Evolutionary conservation across 35 echinoderm and acorn worm species (phyloP).

Genomic region (Lytechinus pictus): DNA sequence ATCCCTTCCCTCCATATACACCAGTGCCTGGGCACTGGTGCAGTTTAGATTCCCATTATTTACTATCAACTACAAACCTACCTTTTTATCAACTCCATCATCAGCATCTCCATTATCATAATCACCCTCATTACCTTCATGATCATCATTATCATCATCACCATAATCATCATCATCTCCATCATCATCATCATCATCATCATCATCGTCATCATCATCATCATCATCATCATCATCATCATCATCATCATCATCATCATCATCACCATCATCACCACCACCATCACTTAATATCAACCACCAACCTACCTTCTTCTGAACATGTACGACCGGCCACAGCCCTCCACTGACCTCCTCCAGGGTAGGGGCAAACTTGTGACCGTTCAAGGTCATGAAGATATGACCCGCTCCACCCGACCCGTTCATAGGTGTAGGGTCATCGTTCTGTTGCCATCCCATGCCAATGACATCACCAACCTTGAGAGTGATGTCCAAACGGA

Average conservation of each 20-base stretch:
- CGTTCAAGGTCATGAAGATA: slow-evolving; percentile 83
- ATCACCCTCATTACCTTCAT: no score
- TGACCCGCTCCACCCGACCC: slow-evolving; percentile 24
- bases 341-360: slow-evolving; percentile 75
- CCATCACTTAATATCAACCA: background rate
- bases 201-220: background rate
- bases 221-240: background rate
- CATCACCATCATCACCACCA: no score
- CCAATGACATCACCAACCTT: slow-evolving; percentile 69
- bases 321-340: slow-evolving; percentile 75
- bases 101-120: no score
- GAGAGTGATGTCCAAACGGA: slow-evolving; percentile 72
- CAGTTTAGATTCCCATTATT: no score
- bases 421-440: background rate
- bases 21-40: no score
- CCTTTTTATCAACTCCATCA: no score
- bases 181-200: background rate
- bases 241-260: background rate
- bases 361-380: slow-evolving; percentile 57
- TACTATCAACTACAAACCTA: no score
- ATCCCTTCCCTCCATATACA: no score
- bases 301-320: slow-evolving; percentile 79
- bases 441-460: slow-evolving; percentile 73
- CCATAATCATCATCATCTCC: background rate
- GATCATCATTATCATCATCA: background rate